Base-by-base conservation (phyloP, 2,113 vertebrate species). In the Seriola dumerili region DNA sequence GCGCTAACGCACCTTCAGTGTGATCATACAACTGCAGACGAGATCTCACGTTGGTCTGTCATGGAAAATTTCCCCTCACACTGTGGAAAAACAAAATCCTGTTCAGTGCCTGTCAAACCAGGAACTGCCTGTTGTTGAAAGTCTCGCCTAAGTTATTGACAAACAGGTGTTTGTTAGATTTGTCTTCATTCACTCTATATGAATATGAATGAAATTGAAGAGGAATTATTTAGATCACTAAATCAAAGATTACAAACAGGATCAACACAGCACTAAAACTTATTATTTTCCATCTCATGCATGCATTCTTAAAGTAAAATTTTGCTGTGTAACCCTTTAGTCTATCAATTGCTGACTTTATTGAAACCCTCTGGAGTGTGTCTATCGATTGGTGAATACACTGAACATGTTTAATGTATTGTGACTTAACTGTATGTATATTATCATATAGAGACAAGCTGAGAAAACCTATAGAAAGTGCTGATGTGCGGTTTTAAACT, bases 1-100 rank as follows among this genome's bases (percentile, higher is more conserved):
- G 72, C 72, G 46, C 62, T 29, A 44, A 38, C 68, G 70, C 74
- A 82, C 76, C 63, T 67, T 78, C 55, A 13, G 54, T 62, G 50
- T 77, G 63, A 32, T 80, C 72, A 70, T 58, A 10, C 10, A 44
- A 4, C 64, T 21, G 42, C 55, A 72, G 32, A 44, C 48, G 42
- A 8, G n/a, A 72, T 76, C 36, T 57, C 25, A 59, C 50, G 69
- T 76, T 16, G 10, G 34, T 62, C 44, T 72, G n/a, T 80, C 69
- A 74, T 32, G 1, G 1, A 61, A 48, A 34, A 55, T 11, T 58
- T 29, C n/a, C 8, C 14, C 36, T 58, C n/a, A n/a, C 16, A 16
- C 1, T 19, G 59, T 36, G 65, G 12, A 25, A 19, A 70, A 36
- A 40, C n/a, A 9, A 19, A 21, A 52, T 21, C 19, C 13, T 29